Evolutionary conservation across 2,888 invertebrate genomes (phyloP), one percentile per base, ranked within the genome.

Genomic region (Tortrix viridana): DNA sequence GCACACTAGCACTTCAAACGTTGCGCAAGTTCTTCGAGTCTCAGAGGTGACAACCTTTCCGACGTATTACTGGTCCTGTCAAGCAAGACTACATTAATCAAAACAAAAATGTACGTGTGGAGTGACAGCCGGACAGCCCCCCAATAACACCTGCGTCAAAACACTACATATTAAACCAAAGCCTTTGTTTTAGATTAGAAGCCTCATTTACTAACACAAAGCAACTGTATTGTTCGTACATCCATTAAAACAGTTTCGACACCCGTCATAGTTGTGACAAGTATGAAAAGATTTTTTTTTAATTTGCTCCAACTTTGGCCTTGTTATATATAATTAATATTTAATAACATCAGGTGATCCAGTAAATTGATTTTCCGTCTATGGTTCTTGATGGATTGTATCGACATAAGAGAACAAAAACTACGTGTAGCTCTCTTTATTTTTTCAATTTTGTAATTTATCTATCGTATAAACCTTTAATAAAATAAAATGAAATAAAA

Each of bases 221-320:
- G 77, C 74, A 74, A 69, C 67, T 68, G 74, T 74, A 86, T 89
- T 89, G 87, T 89, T 82, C 76, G 73, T 69, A 73, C 69, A 75
- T 80, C 76, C 74, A 77, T 75, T 80, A 84, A 83, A 85, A 82
- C 84, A 80, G 80, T 89, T 89, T 85, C 88, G 81, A 86, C 87
- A 89, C 84, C 75, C 84, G 88, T 88, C 90, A 89, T 79, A 75
- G 80, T 71, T 79, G 79, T 82, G 86, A 89, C 85, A 88, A 72
- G 80, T 79, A 80, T 80, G 74, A 82, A 84, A 83, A 79, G 73
- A 67, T 72, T 77, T 81, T 82, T 82, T 79, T 65, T 60, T 68
- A 50, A 47, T 71, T 57, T 67, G 72, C 65, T 79, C 69, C 81
- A 81, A 75, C 80, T 76, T 68, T 71, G 75, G 81, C 81, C 81